Conservation (phyloP, 1,140 invertebrate genomes). For the Oryctes rhinoceros region DNA sequence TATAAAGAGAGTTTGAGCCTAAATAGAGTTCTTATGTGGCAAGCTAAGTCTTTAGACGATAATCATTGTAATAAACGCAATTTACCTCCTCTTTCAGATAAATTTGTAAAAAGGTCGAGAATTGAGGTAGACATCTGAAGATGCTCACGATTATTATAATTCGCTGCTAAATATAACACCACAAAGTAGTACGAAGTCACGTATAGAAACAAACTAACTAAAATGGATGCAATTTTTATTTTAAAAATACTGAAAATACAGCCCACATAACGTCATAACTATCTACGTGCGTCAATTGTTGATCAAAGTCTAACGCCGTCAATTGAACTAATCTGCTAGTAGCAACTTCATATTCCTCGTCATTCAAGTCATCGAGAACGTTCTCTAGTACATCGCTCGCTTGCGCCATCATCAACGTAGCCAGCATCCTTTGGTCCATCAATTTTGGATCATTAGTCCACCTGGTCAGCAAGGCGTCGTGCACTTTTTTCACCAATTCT, state of each 20-base stretch:
- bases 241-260: constrained; percentile 97
- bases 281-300: constrained; percentile 86
- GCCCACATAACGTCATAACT: constrained; percentile 97
- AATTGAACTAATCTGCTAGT: constrained; percentile 95
- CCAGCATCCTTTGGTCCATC: constrained; percentile 93
- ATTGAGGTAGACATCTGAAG: too few relatives aligned
- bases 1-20: too few relatives aligned
- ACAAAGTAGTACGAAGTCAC: too few relatives aligned
- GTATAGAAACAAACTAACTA: too few relatives aligned
- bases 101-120: too few relatives aligned
- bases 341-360: constrained; percentile 98
- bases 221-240: constrained; percentile 70
- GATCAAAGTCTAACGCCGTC: constrained; percentile 95
- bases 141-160: too few relatives aligned
- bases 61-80: too few relatives aligned
- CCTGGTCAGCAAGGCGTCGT: constrained; percentile 93
- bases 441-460: constrained; percentile 98
- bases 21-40: too few relatives aligned
- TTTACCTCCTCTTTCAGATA: too few relatives aligned
- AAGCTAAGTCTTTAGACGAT: too few relatives aligned
- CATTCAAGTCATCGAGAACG: constrained; percentile 97
- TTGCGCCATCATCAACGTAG: constrained; percentile 94
- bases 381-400: constrained; percentile 99
- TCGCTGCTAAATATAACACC: too few relatives aligned
- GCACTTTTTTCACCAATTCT: constrained; percentile 97